Percentiles rank a stretch among this genome's conserved stretches.
phyloP scores from a whole-genome alignment of 1,140 invertebrate genomes.

The Stegodyphus mimosarum region DNA sequence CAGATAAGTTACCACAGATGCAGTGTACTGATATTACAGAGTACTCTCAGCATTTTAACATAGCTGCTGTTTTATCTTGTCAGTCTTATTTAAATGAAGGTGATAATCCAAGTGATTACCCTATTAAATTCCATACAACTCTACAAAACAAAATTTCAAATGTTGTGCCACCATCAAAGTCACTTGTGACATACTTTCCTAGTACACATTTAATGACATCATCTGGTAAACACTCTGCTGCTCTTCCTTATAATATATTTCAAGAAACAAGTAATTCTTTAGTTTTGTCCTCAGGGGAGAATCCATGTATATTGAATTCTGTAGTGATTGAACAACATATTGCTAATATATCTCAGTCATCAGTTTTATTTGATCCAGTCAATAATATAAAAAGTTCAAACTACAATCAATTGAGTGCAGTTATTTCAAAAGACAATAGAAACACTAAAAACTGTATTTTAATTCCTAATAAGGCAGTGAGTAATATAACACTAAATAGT shows the following conservation, averaged over 20 bases:
- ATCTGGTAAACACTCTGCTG: constrained; percentile 25
- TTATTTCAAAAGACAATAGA: constrained; percentile 24
- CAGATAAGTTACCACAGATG: constrained; percentile 27
- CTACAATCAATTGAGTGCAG: neutral
- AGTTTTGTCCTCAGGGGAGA: constrained; percentile 24
- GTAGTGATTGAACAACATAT: constrained; percentile 38
- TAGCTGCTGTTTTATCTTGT: constrained; percentile 30
- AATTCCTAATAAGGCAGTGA: constrained; percentile 8
- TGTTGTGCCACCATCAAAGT: constrained; percentile 28
- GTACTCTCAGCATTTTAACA: constrained; percentile 31
- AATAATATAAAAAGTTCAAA: constrained; percentile 58
- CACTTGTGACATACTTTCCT: constrained; percentile 28
- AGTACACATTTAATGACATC: constrained; percentile 23
- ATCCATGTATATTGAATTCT: constrained; percentile 34
- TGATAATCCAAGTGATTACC: constrained; percentile 25
- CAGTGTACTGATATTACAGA: constrained; percentile 34
- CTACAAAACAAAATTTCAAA: constrained; percentile 37
- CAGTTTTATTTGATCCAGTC: constrained; percentile 36
- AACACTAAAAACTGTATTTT: constrained; percentile 47
- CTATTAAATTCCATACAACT: constrained; percentile 15
- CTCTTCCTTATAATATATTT: constrained; percentile 28
- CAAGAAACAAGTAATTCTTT: constrained; percentile 23
- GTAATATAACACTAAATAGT: constrained; percentile 19
- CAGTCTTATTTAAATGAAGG: constrained; percentile 29
- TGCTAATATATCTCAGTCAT: constrained; percentile 34